These are phyloP conservation scores for Ylistrum balloti DNA, from an alignment of 1,140 invertebrate genomes.

Conservation along the genomic window DNA sequence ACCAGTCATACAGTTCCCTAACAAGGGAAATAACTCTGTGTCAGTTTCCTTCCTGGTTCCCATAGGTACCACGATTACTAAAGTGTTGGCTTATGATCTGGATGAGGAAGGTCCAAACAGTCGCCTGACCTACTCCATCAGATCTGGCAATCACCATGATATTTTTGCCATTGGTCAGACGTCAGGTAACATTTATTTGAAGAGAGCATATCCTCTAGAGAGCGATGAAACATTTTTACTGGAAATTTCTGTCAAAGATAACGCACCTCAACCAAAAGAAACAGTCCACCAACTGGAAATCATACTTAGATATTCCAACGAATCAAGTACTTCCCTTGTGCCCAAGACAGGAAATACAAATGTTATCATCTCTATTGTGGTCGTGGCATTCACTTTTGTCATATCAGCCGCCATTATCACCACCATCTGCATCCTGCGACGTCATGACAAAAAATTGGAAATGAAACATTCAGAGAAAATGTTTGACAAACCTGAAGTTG, in stretches of 20 bases:
- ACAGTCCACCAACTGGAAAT: conserved; percentile 92
- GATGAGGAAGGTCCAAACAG: conserved; percentile 67
- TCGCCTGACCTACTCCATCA: conserved; percentile 57
- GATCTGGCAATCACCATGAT: conserved; percentile 86
- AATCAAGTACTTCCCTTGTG: conserved; percentile 53
- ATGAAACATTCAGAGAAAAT: conserved; percentile 40
- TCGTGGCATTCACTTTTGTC: conserved; percentile 97
- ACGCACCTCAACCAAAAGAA: conserved; percentile 95
- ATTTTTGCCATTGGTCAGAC: conserved; percentile 93
- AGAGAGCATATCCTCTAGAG: conserved; percentile 51
- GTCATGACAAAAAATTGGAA: conserved; percentile 58
- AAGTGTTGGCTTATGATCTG: conserved; percentile 59
- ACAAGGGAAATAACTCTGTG: conserved; percentile 60
- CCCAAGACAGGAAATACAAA: conserved; percentile 67
- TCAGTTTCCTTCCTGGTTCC: conserved; percentile 51
- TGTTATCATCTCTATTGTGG: conserved; percentile 92
- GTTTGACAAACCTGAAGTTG: conserved; percentile 47
- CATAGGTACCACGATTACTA: conserved; percentile 53
- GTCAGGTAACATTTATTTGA: conserved; percentile 81
- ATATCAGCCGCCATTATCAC: conserved; percentile 88
- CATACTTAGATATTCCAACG: conserved; percentile 52
- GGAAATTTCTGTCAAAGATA: conserved; percentile 92
- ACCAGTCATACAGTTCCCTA: conserved; percentile 67
- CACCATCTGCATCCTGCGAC: conserved; percentile 67
- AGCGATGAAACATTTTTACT: conserved; percentile 92